Evolutionary conservation across 2,113 vertebrate species (phyloP), one percentile per base, ranked within the genome.

Genomic region (Rhinopomastus cyanomelas): DNA sequence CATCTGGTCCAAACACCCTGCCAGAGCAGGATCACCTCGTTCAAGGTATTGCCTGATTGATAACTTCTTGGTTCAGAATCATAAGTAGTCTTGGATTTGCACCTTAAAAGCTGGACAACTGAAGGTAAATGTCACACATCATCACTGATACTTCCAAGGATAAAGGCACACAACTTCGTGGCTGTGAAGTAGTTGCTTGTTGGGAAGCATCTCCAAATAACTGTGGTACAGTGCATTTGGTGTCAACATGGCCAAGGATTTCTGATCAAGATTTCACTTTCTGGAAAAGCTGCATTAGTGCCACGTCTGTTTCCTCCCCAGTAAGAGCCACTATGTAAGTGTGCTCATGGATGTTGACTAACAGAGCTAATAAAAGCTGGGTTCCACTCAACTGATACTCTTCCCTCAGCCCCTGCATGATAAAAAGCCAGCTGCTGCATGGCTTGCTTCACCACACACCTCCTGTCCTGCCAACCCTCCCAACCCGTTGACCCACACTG

Each of bases 281-380:
- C 69, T 55, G 27, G 25, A 36, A 29, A 73, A 55, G 30, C 9
- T 87, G 75, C 2, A 0, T 42, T 49, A 87, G 21, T 25, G 29
- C 4, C 65, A 53, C 3, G 10, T 23, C 39, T 84, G n/a, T 42
- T 48, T 65, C 51, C 27, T 61, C 7, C 46, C 26, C 8, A 3
- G 4, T 55, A 5, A 68, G 34, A 72, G 49, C 49, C n/a, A n/a
- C 52, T 27, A 1, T 0, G 26, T 14, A 30, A 25, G 80, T 2
- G 3, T 2, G 34, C 22, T 68, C 55, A 51, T 0, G 0, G 1
- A 2, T 12, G 32, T 19, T 12, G 18, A 53, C 30, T 34, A n/a
- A 34, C n/a, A 62, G 27, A 74, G 61, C 51, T 79, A 69, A 8
- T 2, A 18, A 73, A 37, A 46, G 19, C 0, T n/a, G 51, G 5